Evolutionary conservation across 2,113 vertebrate genomes (phyloP).

Genomic region (Pelecanoides urinatrix): DNA sequence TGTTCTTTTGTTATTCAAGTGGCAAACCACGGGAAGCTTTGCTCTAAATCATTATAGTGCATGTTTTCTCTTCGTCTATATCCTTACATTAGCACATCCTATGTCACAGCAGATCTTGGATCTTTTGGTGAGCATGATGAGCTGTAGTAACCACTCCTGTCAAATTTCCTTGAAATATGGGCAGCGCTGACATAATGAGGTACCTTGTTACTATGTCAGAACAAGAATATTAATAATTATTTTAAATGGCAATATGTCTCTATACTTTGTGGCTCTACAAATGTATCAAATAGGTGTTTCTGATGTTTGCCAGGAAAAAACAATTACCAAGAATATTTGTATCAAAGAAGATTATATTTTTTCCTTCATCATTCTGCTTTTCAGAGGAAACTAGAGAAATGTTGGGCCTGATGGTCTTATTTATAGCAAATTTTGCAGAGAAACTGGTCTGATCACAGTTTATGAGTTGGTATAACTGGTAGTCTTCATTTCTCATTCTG

Average conservation of each 20-base stretch:
- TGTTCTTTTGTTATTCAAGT: background rate
- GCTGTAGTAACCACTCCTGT: background rate
- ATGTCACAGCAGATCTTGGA: background rate
- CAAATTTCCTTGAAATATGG: background rate
- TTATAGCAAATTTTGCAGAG: background rate
- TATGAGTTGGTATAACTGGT: background rate
- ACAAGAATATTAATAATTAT: background rate
- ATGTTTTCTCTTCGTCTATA: background rate
- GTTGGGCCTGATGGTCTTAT: background rate
- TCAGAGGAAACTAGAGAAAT: background rate
- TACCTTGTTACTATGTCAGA: background rate
- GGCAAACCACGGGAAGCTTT: background rate
- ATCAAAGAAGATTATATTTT: background rate
- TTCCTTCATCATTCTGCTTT: background rate
- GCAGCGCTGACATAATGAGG: background rate
- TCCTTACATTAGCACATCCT: background rate
- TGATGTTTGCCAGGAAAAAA: background rate
- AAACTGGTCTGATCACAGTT: background rate
- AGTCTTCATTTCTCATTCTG: background rate
- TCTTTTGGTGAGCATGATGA: background rate
- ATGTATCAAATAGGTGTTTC: background rate
- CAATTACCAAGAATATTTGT: background rate
- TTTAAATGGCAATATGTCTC: background rate
- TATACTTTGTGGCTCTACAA: background rate
- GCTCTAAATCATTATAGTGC: background rate